phyloP scores from a whole-genome alignment of 2,797 vertebrate genomes.

The Aldrovandia affinis region DNA sequence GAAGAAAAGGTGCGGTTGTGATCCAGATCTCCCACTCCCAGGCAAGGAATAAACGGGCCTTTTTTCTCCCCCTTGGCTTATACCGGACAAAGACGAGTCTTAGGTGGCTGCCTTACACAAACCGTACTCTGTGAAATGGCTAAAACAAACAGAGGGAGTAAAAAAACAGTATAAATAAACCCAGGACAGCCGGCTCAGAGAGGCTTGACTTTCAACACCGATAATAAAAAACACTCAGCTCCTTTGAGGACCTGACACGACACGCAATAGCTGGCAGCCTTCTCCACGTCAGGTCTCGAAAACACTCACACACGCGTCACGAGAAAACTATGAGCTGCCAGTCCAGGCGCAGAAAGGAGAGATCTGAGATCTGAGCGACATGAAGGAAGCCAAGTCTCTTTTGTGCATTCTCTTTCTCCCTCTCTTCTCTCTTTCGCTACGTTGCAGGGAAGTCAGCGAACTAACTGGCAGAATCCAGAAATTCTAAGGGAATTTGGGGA shows the following conservation, averaged over 20 bases:
- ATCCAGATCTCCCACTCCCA: background rate
- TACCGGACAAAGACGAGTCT: background rate
- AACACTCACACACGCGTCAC: constrained; percentile 4
- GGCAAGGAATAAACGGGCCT: background rate
- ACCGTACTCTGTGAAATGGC: background rate
- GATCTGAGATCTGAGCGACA: background rate
- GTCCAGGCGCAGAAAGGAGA: background rate
- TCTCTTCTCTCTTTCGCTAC: background rate
- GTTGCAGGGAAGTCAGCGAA: background rate
- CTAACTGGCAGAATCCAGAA: background rate
- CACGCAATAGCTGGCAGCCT: background rate
- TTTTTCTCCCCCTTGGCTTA: background rate
- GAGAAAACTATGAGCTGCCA: constrained; percentile 1
- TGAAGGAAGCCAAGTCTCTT: background rate
- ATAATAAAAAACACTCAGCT: background rate
- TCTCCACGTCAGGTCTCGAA: background rate
- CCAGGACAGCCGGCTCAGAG: background rate
- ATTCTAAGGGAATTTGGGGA: background rate
- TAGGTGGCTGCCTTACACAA: background rate
- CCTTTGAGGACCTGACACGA: background rate
- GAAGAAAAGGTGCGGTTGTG: background rate
- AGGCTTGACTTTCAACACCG: background rate
- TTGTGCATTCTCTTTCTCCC: background rate
- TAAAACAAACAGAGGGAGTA: background rate
- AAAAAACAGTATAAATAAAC: background rate